Conservation (phyloP, 2,113 vertebrate species). For the Myrmophylax atrothorax region DNA sequence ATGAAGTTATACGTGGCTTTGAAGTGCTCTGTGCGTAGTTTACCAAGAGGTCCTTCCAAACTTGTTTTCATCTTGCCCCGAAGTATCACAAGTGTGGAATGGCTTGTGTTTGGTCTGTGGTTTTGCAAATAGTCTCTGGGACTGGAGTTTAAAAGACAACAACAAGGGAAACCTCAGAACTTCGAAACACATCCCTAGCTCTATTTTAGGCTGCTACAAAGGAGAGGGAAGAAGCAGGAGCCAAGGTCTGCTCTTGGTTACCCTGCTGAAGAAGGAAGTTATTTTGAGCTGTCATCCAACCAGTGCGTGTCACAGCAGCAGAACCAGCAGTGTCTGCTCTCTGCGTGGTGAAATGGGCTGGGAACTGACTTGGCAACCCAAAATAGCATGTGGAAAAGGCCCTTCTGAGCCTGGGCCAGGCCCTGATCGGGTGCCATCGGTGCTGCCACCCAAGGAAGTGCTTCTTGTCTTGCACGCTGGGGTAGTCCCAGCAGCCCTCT, state of each 20-base stretch:
- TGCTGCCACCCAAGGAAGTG: background rate
- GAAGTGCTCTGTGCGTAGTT: background rate
- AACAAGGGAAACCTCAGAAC: background rate
- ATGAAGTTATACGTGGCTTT: slow-evolving; percentile 1
- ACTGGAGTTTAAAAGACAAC: background rate
- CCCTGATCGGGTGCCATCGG: fast-evolving
- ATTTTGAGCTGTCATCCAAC: background rate
- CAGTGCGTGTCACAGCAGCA: background rate
- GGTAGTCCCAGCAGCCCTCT: background rate
- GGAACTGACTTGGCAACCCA: fast-evolving
- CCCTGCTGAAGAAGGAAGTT: background rate
- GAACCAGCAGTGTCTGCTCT: background rate
- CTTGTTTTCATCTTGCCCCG: background rate
- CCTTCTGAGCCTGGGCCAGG: background rate
- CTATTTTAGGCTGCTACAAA: slow-evolving; percentile 46
- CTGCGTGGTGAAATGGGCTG: background rate
- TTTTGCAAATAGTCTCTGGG: slow-evolving; percentile 27
- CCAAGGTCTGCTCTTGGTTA: slow-evolving; percentile 55
- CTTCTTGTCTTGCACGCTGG: background rate
- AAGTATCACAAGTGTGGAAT: background rate
- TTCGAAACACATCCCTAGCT: background rate
- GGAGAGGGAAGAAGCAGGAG: background rate
- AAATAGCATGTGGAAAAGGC: background rate
- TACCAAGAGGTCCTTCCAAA: background rate
- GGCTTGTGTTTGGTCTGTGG: slow-evolving; percentile 53